These are phyloP conservation scores for Cnemophilus loriae DNA, from an alignment of 2,113 vertebrate species.

Conservation along the genomic window DNA sequence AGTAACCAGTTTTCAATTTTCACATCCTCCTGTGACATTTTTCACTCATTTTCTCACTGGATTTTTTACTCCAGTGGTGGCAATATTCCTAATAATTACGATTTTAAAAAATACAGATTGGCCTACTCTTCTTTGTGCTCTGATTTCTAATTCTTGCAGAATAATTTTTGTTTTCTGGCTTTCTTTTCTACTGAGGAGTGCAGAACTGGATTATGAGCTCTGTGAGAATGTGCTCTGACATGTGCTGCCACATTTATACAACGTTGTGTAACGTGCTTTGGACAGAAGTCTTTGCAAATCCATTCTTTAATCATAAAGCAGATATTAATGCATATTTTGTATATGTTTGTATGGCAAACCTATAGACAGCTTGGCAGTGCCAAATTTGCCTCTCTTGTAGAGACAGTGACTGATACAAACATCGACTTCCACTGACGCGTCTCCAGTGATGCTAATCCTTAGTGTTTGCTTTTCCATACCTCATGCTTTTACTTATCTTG, in stretches of 20 bases:
- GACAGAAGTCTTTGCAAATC: neutral
- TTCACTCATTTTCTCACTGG: neutral
- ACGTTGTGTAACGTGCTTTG: accelerated
- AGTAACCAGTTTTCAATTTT: neutral
- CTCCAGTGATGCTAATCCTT: neutral
- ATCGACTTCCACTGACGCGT: neutral
- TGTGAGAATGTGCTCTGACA: neutral
- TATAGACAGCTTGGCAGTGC: neutral
- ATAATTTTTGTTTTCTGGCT: neutral
- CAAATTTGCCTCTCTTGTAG: neutral
- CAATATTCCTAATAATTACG: neutral
- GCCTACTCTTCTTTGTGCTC: neutral
- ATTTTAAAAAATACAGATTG: neutral
- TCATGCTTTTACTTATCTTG: neutral
- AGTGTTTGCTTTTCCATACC: neutral
- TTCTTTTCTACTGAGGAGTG: neutral
- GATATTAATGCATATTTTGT: neutral
- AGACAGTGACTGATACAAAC: neutral
- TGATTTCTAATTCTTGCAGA: neutral
- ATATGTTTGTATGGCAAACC: neutral
- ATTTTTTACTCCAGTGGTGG: neutral
- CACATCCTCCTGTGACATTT: neutral
- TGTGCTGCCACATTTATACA: neutral
- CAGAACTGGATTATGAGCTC: neutral
- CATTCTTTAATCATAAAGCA: neutral